A percentile compares a stretch with the other conserved stretches of the same genome.
These are phyloP conservation scores for Trachythela sp. DNA, from an alignment of 64 coral and sea anemone species.

Conservation along the genomic window DNA sequence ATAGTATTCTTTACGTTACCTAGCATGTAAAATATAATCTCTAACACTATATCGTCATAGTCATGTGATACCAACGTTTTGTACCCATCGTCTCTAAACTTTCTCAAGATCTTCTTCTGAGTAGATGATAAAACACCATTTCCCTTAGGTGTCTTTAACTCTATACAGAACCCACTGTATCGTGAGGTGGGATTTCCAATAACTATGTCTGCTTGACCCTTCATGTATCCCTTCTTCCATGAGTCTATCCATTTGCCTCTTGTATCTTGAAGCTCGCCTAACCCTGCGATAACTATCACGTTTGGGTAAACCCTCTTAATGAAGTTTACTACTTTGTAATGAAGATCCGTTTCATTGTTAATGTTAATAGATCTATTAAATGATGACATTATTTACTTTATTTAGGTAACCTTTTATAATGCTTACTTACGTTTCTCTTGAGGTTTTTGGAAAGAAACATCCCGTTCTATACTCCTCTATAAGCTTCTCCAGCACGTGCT, in stretches of 20 bases:
- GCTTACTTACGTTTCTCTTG: too few species aligned
- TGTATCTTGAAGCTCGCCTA: constrained; percentile 15
- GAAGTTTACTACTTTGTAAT: background rate
- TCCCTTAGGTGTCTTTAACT: constrained; percentile 19
- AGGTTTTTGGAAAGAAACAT: too few species aligned
- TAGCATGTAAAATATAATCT: too few species aligned
- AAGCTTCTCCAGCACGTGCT: too few species aligned
- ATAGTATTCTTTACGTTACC: too few species aligned
- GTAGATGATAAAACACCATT: constrained; percentile 6
- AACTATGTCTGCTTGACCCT: background rate
- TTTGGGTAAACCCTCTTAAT: background rate
- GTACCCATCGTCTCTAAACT: background rate
- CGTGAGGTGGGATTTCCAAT: background rate
- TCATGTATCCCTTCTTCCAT: constrained; percentile 26
- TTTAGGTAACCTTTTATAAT: too few species aligned
- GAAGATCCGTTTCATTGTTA: background rate
- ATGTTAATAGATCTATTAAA: too few species aligned
- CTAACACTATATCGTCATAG: constrained; percentile 20
- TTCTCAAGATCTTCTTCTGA: background rate
- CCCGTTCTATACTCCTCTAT: too few species aligned
- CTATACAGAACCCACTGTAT: constrained; percentile 10
- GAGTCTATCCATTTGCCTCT: background rate
- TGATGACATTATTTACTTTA: too few species aligned
- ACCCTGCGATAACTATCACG: background rate
- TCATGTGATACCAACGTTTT: background rate